These are phyloP conservation scores for Brachypodius melanocephalos DNA, from an alignment of 2,113 vertebrate genomes.

Conservation along the genomic window DNA sequence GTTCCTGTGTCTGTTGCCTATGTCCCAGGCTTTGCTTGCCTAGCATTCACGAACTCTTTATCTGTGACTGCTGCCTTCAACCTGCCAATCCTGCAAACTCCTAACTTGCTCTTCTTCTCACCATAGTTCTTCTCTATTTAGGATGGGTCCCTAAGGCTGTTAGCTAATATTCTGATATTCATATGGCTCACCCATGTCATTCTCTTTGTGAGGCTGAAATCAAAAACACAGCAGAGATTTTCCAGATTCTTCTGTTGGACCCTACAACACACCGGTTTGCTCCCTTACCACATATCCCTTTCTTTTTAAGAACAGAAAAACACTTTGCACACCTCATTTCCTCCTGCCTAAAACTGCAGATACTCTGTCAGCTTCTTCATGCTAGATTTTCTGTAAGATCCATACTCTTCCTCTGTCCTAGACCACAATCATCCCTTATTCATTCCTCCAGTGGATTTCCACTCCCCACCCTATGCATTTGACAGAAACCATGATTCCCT, in stretches of 20 bases:
- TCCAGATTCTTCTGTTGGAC: background rate
- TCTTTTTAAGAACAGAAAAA: background rate
- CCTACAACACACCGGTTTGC: accelerated
- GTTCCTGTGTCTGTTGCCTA: conserved; percentile 17
- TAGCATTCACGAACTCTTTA: background rate
- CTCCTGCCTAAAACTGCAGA: background rate
- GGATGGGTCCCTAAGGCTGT: background rate
- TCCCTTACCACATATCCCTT: background rate
- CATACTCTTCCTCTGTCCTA: background rate
- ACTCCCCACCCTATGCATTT: background rate
- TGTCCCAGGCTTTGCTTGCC: conserved; percentile 24
- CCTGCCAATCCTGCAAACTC: background rate
- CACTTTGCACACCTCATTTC: background rate
- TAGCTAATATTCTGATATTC: background rate
- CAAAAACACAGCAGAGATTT: background rate
- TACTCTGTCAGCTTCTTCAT: background rate
- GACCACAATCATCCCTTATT: background rate
- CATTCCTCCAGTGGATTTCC: background rate
- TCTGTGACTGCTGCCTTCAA: conserved; percentile 18
- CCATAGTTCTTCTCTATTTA: background rate
- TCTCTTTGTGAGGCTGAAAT: background rate
- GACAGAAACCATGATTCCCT: background rate
- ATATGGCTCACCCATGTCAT: background rate
- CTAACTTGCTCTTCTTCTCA: conserved; percentile 2
- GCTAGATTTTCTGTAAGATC: background rate